Percentiles rank a stretch among this genome's conserved stretches.
phyloP scores from a whole-genome alignment of 2,888 invertebrate species.

The Spatulosminthurus flaviceps region DNA sequence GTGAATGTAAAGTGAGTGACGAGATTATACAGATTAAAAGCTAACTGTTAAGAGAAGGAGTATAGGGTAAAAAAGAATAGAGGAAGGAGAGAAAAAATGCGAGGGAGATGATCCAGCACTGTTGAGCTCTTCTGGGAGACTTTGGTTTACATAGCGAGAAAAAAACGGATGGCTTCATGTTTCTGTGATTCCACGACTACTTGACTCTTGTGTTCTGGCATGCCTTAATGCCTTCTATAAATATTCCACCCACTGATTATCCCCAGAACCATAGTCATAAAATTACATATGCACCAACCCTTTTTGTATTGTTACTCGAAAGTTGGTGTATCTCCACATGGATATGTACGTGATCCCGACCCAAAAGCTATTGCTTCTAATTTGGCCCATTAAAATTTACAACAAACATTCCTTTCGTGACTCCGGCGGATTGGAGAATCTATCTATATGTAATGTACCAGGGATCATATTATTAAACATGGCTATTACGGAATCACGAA shows the following conservation, averaged over 20 bases:
- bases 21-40: slow-evolving; percentile 12
- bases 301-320: slow-evolving; percentile 8
- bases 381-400: slow-evolving; percentile 40
- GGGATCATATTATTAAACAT: neutral
- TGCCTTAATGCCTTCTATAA: slow-evolving; percentile 37
- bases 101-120: slow-evolving; percentile 11
- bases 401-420: slow-evolving; percentile 34
- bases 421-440: slow-evolving; percentile 13
- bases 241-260: slow-evolving; percentile 40
- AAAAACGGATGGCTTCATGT: slow-evolving; percentile 29
- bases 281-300: slow-evolving; percentile 4
- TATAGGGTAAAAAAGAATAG: neutral
- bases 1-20: slow-evolving; percentile 3
- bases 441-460: neutral
- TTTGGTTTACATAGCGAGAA: slow-evolving; percentile 20
- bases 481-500: neutral
- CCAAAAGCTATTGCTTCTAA: slow-evolving; percentile 34
- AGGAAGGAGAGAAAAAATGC: slow-evolving; percentile 13
- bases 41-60: neutral
- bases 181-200: slow-evolving; percentile 2
- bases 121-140: slow-evolving; percentile 13
- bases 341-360: slow-evolving; percentile 9
- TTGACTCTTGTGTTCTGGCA: slow-evolving; percentile 28
- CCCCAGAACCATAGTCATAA: slow-evolving; percentile 19
- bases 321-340: neutral